These are phyloP conservation scores for Gobius niger DNA, from an alignment of 2,113 vertebrate species.

Conservation along the genomic window DNA sequence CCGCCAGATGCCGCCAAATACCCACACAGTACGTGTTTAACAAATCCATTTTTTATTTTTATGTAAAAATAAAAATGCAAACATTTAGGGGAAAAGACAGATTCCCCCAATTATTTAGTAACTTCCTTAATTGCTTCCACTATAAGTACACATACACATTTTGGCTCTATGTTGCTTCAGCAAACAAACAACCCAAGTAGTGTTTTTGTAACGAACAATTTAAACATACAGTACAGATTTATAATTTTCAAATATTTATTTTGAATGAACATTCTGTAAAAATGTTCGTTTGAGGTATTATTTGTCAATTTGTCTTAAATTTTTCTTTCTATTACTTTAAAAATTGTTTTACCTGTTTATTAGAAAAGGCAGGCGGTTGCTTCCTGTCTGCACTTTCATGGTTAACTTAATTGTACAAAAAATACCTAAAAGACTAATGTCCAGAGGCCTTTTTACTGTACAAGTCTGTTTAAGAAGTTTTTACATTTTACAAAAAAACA, in stretches of 20 bases:
- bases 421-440: constrained; percentile 30
- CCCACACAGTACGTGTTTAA: background rate
- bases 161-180: background rate
- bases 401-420: constrained; percentile 30
- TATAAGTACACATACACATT: too few species aligned
- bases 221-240: background rate
- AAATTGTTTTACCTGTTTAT: constrained; percentile 8
- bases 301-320: background rate
- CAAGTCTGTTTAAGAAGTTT: constrained; percentile 75
- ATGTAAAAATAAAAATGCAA: constrained; percentile 4
- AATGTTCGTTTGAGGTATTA: background rate
- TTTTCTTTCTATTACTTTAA: background rate
- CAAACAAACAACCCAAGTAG: background rate
- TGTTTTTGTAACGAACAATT: background rate
- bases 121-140: background rate
- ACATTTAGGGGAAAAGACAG: background rate
- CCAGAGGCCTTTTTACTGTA: constrained; percentile 71
- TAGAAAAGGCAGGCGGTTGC: constrained; percentile 4
- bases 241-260: background rate
- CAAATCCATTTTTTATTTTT: background rate
- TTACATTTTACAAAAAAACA: constrained; percentile 80
- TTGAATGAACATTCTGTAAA: background rate
- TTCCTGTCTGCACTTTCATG: background rate
- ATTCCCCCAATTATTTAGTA: background rate
- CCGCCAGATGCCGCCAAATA: background rate